phyloP scores from a whole-genome alignment of 2,888 invertebrate genomes.

The Lamellibrachia columna region DNA sequence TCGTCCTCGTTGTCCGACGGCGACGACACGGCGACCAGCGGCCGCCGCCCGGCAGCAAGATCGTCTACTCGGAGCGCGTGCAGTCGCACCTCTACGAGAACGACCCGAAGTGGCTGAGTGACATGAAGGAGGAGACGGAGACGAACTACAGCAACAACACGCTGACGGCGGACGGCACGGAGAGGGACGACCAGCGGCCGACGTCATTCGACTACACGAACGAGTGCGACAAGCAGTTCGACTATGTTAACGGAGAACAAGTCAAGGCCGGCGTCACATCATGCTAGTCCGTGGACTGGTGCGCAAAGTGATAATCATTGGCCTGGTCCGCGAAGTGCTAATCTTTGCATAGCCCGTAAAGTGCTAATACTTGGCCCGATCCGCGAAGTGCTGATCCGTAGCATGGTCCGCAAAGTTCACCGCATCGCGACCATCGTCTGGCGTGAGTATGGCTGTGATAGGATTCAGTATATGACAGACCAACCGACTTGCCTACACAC shows the following conservation, averaged over 20 bases:
- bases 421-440: no score
- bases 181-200: neutral
- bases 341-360: no score
- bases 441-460: no score
- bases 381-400: no score
- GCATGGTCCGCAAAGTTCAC: no score
- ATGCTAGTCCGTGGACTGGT: neutral
- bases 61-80: neutral
- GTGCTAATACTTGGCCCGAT: no score
- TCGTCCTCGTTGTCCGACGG: conserved; percentile 16
- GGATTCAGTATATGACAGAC: no score
- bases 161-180: neutral
- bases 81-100: neutral
- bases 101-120: neutral
- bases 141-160: conserved; percentile 16
- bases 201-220: conserved; percentile 1
- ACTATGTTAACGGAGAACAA: neutral
- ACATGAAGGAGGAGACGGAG: conserved; percentile 3
- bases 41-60: neutral
- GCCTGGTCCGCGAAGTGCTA: neutral
- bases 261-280: neutral
- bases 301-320: neutral
- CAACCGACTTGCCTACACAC: no score
- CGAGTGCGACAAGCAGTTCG: neutral
- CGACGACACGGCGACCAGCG: neutral